Evolutionary conservation across 2,888 invertebrate genomes (phyloP).

Genomic region (Drosophila hamatofila): DNA sequence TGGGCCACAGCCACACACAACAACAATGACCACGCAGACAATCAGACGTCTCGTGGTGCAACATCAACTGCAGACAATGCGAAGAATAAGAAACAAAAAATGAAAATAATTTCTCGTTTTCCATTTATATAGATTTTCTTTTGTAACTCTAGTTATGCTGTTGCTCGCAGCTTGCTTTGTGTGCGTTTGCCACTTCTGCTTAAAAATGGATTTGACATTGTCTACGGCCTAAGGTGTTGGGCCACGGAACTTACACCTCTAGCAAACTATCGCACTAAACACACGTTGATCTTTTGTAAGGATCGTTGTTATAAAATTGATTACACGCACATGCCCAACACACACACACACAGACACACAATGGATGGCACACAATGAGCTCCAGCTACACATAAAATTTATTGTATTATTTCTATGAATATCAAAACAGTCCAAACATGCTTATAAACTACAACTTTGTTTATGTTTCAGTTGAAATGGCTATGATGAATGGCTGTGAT

Average conservation of each 20-base stretch:
- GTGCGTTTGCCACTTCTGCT: conserved; percentile 54
- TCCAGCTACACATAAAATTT: conserved; percentile 53
- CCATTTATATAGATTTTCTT: conserved; percentile 57
- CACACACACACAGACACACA: conserved; percentile 8
- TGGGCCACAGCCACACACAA: conserved; percentile 56
- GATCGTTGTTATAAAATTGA: conserved; percentile 71
- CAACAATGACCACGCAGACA: conserved; percentile 56
- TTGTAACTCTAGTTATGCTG: conserved; percentile 27
- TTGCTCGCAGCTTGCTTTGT: conserved; percentile 33
- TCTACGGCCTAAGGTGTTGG: conserved; percentile 69
- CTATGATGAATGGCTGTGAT: background rate
- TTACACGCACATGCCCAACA: conserved; percentile 50
- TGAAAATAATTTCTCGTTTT: conserved; percentile 66
- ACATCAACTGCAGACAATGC: conserved; percentile 50
- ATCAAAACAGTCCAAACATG: conserved; percentile 34
- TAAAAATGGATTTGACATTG: conserved; percentile 77
- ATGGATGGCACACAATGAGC: conserved; percentile 29
- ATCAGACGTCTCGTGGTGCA: conserved; percentile 68
- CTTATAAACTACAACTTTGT: background rate
- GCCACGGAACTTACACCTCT: conserved; percentile 45
- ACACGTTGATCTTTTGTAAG: conserved; percentile 73
- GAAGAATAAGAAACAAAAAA: conserved; percentile 37
- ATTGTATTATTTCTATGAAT: conserved; percentile 70
- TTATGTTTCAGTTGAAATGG: conserved; percentile 7
- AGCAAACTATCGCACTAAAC: conserved; percentile 66